Evolutionary conservation across 1,140 invertebrate species (phyloP), one percentile per base, ranked within the genome.

Genomic region (Caenorhabditis latens): DNA sequence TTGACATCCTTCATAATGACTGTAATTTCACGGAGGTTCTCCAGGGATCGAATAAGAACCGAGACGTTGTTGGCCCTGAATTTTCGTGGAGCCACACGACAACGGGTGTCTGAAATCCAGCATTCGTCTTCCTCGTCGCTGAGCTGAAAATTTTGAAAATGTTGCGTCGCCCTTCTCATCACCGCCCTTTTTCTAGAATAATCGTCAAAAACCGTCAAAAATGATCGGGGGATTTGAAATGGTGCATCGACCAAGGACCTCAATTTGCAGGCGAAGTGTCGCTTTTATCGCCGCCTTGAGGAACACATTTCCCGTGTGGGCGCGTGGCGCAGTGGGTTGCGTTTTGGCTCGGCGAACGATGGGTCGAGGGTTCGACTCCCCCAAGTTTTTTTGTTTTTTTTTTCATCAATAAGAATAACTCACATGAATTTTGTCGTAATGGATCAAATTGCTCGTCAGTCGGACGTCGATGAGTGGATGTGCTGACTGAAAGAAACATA

Each of bases 81-180:
- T 24, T 53, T 79, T 50, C 71, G n/a, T 11, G 71, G 71, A 79
- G 46, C 40, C 8, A 24, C 43, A 24, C 71, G 71, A 7, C 71
- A 46, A 50, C 71, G 71, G 5, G 71, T 79, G n/a, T 79, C 71
- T 4, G 71, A 50, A 8, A 79, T 79, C 71, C 43, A 79, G n/a
- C 71, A 79, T 9, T 79, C 71, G 53, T 84, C 71, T 58, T 88
- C 84, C 40, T 88, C 87, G 57, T 79, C 71, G 24, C 87, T 88
- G 11, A 88, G 21, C 86, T 87, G 75, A 53, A 83, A 61, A 46
- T 71, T 43, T 5, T 53, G 42, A 50, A 63, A 24, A 63, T n/a
- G n/a, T n/a, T n/a, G n/a, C n/a, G n/a, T n/a, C n/a, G n/a, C n/a
- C n/a, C n/a, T n/a, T n/a, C n/a, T n/a, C n/a, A n/a, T n/a, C n/a